Base-by-base conservation (phyloP, 2,797 vertebrate species). In the Triplophysa bombifrons region DNA sequence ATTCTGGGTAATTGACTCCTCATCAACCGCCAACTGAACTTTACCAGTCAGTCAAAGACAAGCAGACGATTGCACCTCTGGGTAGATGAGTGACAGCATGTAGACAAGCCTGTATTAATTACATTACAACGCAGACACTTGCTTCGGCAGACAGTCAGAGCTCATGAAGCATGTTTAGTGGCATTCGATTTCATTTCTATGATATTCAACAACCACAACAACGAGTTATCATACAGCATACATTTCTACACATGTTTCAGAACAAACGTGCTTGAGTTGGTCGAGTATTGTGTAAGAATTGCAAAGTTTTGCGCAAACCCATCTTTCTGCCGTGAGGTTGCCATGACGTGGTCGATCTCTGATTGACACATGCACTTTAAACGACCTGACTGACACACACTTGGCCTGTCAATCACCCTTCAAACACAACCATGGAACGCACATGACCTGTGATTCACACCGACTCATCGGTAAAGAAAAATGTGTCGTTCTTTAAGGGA, bases 1-100 rank as follows among this genome's bases (percentile, higher is more conserved):
- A 16, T 85, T 77, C 58, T 84, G 83, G 86, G 89, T 92, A 92
- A 92, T 91, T 83, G 88, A 91, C 90, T 89, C 84, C 90, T 92
- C 88, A 89, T 93, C 91, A 93, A 91, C 92, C 88, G 83, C 81
- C 81, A 89, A 81, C 86, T 94, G 92, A 94, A 93, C 93, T 90
- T 86, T 89, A 50, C 41, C 70, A 80, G 78, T 83, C 80, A 78
- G 63, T 74, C 63, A 74, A 30, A 67, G 63, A 58, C 63, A 69
- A 55, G 58, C 60, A 72, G 77, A 51, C 58, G 41, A 70, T 71
- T 27, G 66, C 56, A 71, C 46, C 56, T 71, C 66, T 78, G 56
- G 53, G 22, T 76, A 68, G 41, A 41, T 41, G 68, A 78, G 30
- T 53, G 76, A 64, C 76, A 72, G 68, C 76, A 78, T 76, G 51